Conservation (phyloP, 2,888 invertebrate genomes). For the Cerceris rybyensis region DNA sequence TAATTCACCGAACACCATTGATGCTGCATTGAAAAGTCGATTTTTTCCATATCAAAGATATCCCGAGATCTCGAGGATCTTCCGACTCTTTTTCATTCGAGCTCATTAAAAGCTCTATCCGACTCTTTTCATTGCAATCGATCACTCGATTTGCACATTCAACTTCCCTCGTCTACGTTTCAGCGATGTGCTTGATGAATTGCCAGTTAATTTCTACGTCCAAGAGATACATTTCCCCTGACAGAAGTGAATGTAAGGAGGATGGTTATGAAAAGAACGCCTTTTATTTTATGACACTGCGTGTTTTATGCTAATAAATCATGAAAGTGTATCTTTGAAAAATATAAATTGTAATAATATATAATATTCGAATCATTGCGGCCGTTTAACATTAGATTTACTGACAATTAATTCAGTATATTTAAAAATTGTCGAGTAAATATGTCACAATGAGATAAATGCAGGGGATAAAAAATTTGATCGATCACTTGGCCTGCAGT, state of each 20-base stretch:
- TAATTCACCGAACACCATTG: not conserved
- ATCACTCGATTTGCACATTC: conserved; percentile 13
- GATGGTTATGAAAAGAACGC: too few relatives aligned
- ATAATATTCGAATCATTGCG: too few relatives aligned
- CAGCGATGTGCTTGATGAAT: not conserved
- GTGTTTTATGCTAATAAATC: too few relatives aligned
- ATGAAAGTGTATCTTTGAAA: too few relatives aligned
- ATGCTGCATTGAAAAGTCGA: conserved; percentile 22
- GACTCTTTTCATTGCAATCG: conserved; percentile 15
- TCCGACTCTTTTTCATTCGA: not conserved
- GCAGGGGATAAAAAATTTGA: too few relatives aligned
- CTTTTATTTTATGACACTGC: too few relatives aligned
- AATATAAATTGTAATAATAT: too few relatives aligned
- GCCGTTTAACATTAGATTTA: too few relatives aligned
- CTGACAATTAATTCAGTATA: too few relatives aligned
- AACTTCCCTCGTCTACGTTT: not conserved
- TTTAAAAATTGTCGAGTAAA: too few relatives aligned
- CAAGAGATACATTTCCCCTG: not conserved
- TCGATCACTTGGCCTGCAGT: too few relatives aligned
- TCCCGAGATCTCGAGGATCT: conserved; percentile 14
- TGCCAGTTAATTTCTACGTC: not conserved
- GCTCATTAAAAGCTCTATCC: conserved; percentile 25
- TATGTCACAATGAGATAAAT: too few relatives aligned
- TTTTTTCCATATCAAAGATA: conserved; percentile 8
- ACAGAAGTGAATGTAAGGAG: not conserved